phyloP scores from a whole-genome alignment of 2,797 vertebrate species.

The Microctenopoma steveboyesi region DNA sequence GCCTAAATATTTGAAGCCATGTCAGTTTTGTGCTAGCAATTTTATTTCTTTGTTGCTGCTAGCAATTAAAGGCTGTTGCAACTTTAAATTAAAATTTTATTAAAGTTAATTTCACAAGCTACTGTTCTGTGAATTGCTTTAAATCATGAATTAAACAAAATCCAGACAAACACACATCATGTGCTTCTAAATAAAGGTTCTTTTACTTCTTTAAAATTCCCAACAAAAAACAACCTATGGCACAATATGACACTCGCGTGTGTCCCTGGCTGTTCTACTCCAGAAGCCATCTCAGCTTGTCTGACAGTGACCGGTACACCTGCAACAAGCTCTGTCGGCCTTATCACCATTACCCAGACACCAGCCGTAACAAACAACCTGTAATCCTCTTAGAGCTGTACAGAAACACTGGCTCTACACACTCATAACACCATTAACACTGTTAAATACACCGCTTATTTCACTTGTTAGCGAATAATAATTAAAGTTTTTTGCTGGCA shows the following conservation, averaged over 20 bases:
- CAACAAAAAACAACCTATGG: slow-evolving; percentile 51
- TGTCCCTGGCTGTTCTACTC: slow-evolving; percentile 43
- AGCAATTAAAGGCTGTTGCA: background rate
- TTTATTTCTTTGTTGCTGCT: background rate
- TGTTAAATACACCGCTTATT: slow-evolving; percentile 65
- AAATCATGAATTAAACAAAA: background rate
- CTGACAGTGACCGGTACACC: slow-evolving; percentile 64
- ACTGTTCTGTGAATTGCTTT: background rate
- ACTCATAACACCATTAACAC: slow-evolving; percentile 65
- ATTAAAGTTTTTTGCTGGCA: slow-evolving; percentile 26
- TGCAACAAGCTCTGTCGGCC: slow-evolving; percentile 61
- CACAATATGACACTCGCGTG: slow-evolving; percentile 22
- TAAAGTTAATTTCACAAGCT: background rate
- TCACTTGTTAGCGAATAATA: slow-evolving; percentile 41
- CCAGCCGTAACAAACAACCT: slow-evolving; percentile 75
- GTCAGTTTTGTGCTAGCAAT: background rate
- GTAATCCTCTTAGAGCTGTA: slow-evolving; percentile 84
- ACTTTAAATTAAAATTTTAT: background rate
- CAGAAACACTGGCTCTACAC: slow-evolving; percentile 67
- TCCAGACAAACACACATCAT: background rate
- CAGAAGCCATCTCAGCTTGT: slow-evolving; percentile 58
- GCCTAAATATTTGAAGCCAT: background rate
- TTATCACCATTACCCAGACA: slow-evolving; percentile 82
- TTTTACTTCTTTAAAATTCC: slow-evolving; percentile 30
- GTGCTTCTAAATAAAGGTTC: slow-evolving; percentile 2